phyloP scores from a whole-genome alignment of 2,888 invertebrate species.

The Synanthedon myopaeformis region DNA sequence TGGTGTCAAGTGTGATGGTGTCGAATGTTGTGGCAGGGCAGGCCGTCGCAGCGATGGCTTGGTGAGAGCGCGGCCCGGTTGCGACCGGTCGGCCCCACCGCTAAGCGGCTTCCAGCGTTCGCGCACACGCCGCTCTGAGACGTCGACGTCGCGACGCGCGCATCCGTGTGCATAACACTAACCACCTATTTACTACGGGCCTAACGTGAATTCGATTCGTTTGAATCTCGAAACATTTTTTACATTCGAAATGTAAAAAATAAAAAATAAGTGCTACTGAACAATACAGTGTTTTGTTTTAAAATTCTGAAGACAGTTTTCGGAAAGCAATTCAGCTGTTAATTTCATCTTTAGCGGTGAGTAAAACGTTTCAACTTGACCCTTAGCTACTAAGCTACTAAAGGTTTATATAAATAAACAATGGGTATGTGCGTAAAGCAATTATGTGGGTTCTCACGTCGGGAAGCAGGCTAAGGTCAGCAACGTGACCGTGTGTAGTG shows the following conservation, averaged over 20 bases:
- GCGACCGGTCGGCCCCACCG: slow-evolving; percentile 68
- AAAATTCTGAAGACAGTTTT: background rate
- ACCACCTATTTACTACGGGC: background rate
- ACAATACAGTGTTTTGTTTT: background rate
- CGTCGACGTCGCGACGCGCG: slow-evolving; percentile 65
- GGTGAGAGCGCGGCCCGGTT: slow-evolving; percentile 67
- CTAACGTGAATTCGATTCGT: background rate
- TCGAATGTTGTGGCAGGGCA: slow-evolving; percentile 48
- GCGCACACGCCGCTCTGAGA: slow-evolving; percentile 57
- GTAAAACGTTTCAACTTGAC: background rate
- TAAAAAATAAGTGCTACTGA: background rate
- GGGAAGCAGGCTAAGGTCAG: slow-evolving; percentile 31
- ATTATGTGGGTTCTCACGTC: slow-evolving; percentile 27
- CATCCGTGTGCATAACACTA: slow-evolving; percentile 37
- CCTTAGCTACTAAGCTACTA: background rate
- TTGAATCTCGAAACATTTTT: background rate
- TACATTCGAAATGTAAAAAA: background rate
- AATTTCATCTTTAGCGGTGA: background rate
- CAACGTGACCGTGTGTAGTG: background rate
- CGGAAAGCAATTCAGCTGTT: background rate
- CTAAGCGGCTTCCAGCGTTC: slow-evolving; percentile 22
- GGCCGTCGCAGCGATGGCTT: slow-evolving; percentile 15
- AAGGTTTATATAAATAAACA: slow-evolving; percentile 5
- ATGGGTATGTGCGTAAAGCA: slow-evolving; percentile 5
- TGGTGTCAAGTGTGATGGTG: slow-evolving; percentile 68